Evolutionary conservation across 2,113 vertebrate species (phyloP), one percentile per base, ranked within the genome.

Genomic region (Raja brachyura): DNA sequence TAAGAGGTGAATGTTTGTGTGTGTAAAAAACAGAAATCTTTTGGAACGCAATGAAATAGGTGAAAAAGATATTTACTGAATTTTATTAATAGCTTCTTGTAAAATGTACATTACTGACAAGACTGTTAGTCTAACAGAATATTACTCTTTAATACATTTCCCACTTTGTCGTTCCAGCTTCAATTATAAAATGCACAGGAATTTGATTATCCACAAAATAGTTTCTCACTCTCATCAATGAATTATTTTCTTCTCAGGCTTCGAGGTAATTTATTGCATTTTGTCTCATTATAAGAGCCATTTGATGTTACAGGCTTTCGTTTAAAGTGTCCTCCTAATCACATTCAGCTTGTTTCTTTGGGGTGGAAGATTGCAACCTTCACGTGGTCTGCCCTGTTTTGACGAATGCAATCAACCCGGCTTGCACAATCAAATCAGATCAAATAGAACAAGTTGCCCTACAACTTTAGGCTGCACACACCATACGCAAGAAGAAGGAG

Each of bases 111-210:
- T 59, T 59, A 22, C 33, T 88, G 83, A 88, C 13, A 88, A 48
- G 1, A 48, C 39, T 48, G 39, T 83, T 83, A 54, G 18, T 54
- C 14, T 56, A 22, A n/a, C 22, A 90, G 66, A 10, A 14, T 59
- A 63, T 16, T 31, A 90, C 66, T 66, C 8, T 16, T 68, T 13
- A 33, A 33, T 14, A 28, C 61, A 66, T 68, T 90, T 11, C n/a
- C 81, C 59, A 63, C 28, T 66, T 20, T 7, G n/a, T 90, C 28
- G 66, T 90, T 66, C 63, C n/a, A 63, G 63, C 31, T 20, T 25
- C 11, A 90, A 63, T 90, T 28, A 28, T 90, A 66, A 90, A 66
- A 63, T 66, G n/a, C 86, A 90, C 63, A 33, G 61, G n/a, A 90
- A 90, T 90, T 90, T 90, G 61, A 90, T 90, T 66, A 59, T 61